Percentiles rank a stretch among this genome's conserved stretches.
These are phyloP conservation scores for Anaspis maculata DNA, from an alignment of 2,888 invertebrate species.

Conservation along the genomic window DNA sequence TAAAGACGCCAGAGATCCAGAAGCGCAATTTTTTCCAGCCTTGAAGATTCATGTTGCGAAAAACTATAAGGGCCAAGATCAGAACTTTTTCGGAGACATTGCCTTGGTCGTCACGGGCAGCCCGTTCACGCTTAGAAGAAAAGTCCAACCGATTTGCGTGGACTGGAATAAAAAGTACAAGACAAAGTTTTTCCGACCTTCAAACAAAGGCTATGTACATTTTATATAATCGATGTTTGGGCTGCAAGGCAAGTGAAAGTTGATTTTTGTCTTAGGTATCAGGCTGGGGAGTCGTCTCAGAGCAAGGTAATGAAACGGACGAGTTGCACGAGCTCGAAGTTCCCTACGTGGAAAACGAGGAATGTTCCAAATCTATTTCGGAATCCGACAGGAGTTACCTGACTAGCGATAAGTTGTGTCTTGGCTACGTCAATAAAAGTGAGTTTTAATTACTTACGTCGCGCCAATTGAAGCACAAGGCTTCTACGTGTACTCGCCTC, in stretches of 20 bases:
- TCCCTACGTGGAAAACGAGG: slow-evolving; percentile 7
- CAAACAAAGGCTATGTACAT: too few species aligned
- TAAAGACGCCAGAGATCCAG: slow-evolving; percentile 25
- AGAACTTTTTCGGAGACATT: slow-evolving; percentile 30
- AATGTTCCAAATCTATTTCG: slow-evolving; percentile 14
- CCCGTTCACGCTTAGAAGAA: slow-evolving; percentile 25
- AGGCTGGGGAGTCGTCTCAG: slow-evolving; percentile 32
- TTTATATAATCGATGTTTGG: too few species aligned
- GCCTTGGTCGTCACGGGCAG: slow-evolving; percentile 30
- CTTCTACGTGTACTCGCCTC: too few species aligned
- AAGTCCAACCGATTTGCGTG: slow-evolving; percentile 37
- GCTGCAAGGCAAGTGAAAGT: too few species aligned
- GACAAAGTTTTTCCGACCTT: too few species aligned
- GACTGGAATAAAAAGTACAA: too few species aligned
- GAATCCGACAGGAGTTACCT: slow-evolving; percentile 11
- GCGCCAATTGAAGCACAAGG: too few species aligned
- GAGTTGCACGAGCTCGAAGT: slow-evolving; percentile 18
- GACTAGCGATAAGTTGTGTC: slow-evolving; percentile 18
- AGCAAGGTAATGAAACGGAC: slow-evolving; percentile 21
- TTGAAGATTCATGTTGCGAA: slow-evolving; percentile 19
- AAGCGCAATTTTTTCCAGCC: too few species aligned
- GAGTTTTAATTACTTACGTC: too few species aligned
- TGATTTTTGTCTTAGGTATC: slow-evolving; percentile 28
- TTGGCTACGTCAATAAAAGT: slow-evolving; percentile 14
- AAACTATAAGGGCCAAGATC: slow-evolving; percentile 22